Evolutionary conservation across 2,797 vertebrate species (phyloP).

Genomic region (Muraenolepis orangiensis): DNA sequence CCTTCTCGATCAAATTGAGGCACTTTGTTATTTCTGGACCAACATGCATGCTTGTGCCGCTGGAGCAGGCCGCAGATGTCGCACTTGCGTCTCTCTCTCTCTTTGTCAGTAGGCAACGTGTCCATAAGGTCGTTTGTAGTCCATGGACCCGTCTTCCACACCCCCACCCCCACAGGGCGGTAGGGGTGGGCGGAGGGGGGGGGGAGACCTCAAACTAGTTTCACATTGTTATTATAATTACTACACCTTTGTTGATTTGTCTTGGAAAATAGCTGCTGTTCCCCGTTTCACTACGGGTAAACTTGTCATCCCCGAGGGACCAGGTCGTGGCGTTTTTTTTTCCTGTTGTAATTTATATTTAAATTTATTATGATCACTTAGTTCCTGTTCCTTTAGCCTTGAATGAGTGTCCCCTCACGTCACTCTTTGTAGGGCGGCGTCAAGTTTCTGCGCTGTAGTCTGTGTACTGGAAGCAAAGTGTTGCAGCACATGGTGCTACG

Average conservation of each 20-base stretch:
- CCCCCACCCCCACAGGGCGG: background rate
- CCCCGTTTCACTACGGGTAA: too few relatives aligned
- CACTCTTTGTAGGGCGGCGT: background rate
- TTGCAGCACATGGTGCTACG: conserved; percentile 11
- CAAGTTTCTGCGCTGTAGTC: background rate
- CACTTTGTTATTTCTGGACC: conserved; percentile 66
- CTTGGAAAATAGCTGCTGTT: conserved; percentile 59
- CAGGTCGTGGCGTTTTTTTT: conserved; percentile 23
- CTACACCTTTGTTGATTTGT: conserved; percentile 33
- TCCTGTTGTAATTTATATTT: conserved; percentile 27
- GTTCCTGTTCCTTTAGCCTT: conserved; percentile 8
- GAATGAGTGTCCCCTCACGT: background rate
- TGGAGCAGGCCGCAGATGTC: conserved; percentile 62
- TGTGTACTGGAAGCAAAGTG: background rate
- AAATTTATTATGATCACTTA: conserved; percentile 22
- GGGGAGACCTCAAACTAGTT: conserved; percentile 18
- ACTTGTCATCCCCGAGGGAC: too few relatives aligned
- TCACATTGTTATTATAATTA: conserved; percentile 37
- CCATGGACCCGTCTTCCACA: conserved; percentile 53
- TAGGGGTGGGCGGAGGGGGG: too few relatives aligned
- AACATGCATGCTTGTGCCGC: conserved; percentile 67
- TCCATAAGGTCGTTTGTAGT: background rate
- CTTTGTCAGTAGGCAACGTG: conserved; percentile 17
- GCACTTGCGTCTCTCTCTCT: background rate
- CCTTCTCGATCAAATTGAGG: conserved; percentile 63